Evolutionary conservation across 2,797 vertebrate species (phyloP).

Genomic region (Sebastes steindachneri): DNA sequence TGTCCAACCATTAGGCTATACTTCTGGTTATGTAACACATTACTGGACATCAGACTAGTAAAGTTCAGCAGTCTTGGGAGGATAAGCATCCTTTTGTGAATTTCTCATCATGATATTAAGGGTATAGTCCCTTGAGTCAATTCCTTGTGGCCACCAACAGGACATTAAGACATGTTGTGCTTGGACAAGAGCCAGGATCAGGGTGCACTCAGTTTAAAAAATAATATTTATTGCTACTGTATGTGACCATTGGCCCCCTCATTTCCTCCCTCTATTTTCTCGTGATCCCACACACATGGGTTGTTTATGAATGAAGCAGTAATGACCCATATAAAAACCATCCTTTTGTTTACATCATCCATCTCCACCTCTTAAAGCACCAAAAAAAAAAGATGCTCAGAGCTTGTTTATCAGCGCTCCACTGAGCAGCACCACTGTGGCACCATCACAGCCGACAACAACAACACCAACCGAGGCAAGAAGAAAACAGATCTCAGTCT

Average conservation of each 20-base stretch:
- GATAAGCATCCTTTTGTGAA: not conserved
- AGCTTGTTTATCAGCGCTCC: constrained; percentile 19
- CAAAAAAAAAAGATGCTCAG: constrained; percentile 1
- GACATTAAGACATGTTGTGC: constrained; percentile 8
- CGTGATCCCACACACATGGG: not conserved
- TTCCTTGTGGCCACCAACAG: not conserved
- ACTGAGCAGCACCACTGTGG: not conserved
- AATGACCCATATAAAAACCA: not conserved
- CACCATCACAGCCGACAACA: constrained; percentile 16
- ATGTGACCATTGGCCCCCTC: not conserved
- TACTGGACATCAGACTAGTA: constrained; percentile 29
- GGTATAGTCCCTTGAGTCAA: not conserved
- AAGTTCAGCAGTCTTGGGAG: not conserved
- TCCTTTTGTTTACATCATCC: constrained; percentile 8
- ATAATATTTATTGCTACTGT: not conserved
- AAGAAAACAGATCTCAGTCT: constrained; percentile 32
- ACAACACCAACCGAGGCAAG: not conserved
- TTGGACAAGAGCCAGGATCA: constrained; percentile 9
- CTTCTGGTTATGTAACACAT: constrained; percentile 67
- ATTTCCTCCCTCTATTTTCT: not conserved
- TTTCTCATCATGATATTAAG: not conserved
- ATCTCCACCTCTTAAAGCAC: not conserved
- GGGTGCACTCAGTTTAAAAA: not conserved
- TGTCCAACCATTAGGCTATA: constrained; percentile 31
- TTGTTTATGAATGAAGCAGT: constrained; percentile 8